Percentiles rank a stretch among this genome's conserved stretches.
Evolutionary conservation across 2,113 vertebrate genomes (phyloP).

Genomic region (Pachypanchax playfairii): DNA sequence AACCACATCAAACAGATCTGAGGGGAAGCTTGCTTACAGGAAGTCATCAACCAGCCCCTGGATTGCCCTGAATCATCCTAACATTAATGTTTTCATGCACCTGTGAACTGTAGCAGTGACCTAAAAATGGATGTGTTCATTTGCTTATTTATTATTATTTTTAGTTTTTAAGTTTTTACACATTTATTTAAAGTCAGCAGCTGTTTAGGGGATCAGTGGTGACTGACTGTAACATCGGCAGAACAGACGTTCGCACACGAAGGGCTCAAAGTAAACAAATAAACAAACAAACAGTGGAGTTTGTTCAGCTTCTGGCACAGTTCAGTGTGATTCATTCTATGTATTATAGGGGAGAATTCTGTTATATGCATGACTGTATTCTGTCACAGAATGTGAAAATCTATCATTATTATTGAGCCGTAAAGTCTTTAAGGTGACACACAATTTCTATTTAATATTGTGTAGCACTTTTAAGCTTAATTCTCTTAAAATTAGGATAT

Average conservation of each 20-base stretch:
- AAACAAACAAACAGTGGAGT: not conserved
- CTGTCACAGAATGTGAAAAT: no score
- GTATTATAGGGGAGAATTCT: no score
- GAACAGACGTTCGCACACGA: not conserved
- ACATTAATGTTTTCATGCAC: constrained; percentile 26
- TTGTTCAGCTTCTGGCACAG: not conserved
- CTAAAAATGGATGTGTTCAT: constrained; percentile 14
- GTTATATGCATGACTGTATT: no score
- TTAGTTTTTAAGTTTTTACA: not conserved
- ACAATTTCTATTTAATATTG: no score
- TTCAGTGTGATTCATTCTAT: not conserved
- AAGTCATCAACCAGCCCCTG: constrained; percentile 33
- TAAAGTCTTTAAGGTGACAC: no score
- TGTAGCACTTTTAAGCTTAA: no score
- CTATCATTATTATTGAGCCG: no score
- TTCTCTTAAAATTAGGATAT: no score
- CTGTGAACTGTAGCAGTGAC: constrained; percentile 22
- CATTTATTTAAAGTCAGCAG: constrained; percentile 9
- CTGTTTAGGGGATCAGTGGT: constrained; percentile 2
- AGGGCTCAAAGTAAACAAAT: not conserved
- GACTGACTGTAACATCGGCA: not conserved
- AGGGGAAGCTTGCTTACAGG: constrained; percentile 48
- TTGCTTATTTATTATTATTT: no score
- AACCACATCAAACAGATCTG: constrained; percentile 61
- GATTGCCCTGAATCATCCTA: constrained; percentile 26